Conservation (phyloP, 2,113 vertebrate species). For the Rynchops niger region DNA sequence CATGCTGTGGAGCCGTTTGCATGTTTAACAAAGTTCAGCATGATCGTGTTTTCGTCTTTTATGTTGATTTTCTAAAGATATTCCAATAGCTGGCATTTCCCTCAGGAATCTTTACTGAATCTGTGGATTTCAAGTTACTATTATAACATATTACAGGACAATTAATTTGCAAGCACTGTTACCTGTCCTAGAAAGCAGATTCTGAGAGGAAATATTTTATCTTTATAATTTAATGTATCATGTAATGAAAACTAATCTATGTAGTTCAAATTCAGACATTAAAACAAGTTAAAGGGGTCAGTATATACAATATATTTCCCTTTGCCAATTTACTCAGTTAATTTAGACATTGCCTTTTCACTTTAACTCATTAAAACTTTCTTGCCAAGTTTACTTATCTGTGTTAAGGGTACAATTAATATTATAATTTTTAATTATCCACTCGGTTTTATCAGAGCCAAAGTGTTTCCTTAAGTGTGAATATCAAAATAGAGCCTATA, state of each 20-base stretch:
- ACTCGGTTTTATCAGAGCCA: constrained; percentile 51
- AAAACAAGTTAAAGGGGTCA: constrained; percentile 55
- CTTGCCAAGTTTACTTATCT: constrained; percentile 62
- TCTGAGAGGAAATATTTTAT: constrained; percentile 18
- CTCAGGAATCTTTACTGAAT: background rate
- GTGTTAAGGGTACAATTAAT: constrained; percentile 61
- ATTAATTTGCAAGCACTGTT: constrained; percentile 23
- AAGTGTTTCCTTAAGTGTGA: constrained; percentile 61
- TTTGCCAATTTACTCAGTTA: constrained; percentile 56
- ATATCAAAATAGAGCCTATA: constrained; percentile 41
- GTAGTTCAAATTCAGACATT: constrained; percentile 48
- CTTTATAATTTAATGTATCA: constrained; percentile 17
- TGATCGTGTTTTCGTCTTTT: background rate
- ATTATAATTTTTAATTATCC: constrained; percentile 66
- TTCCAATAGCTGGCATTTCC: background rate
- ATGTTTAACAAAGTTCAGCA: background rate
- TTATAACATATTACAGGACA: background rate
- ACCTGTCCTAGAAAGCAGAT: constrained; percentile 51
- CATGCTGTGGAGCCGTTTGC: background rate
- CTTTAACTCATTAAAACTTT: constrained; percentile 67
- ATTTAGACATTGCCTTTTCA: constrained; percentile 56
- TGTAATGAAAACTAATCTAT: constrained; percentile 52
- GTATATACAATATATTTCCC: constrained; percentile 58
- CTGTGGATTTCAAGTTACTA: background rate
- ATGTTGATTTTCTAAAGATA: background rate